Evolutionary conservation across 2,888 invertebrate species (phyloP).

Genomic region (Ormyrus nitidulus): DNA sequence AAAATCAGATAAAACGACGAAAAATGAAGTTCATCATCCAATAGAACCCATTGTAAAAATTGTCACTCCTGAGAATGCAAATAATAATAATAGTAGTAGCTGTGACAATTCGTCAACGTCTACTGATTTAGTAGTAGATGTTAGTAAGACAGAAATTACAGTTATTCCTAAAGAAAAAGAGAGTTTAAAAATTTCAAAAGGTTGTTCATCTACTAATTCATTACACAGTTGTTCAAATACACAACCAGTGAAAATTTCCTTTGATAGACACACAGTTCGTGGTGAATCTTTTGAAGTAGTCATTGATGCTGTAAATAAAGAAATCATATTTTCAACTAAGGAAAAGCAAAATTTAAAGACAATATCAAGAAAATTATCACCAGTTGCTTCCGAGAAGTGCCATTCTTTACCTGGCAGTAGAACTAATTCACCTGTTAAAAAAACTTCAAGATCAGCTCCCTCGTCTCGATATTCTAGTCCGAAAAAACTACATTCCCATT

Average conservation of each 20-base stretch:
- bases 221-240: neutral
- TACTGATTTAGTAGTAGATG: slow-evolving; percentile 65
- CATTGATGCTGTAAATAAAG: slow-evolving; percentile 65
- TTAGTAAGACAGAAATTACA: slow-evolving; percentile 64
- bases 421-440: slow-evolving; percentile 61
- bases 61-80: slow-evolving; percentile 61
- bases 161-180: slow-evolving; percentile 45
- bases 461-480: slow-evolving; percentile 59
- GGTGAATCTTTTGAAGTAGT: slow-evolving; percentile 62
- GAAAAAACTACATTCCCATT: slow-evolving; percentile 1
- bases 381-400: slow-evolving; percentile 58
- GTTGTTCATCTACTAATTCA: too few species aligned
- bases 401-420: slow-evolving; percentile 62
- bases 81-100: slow-evolving; percentile 57
- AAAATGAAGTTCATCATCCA: slow-evolving; percentile 52
- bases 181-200: neutral
- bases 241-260: slow-evolving; percentile 50
- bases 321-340: slow-evolving; percentile 65
- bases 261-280: slow-evolving; percentile 47
- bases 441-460: slow-evolving; percentile 61
- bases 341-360: slow-evolving; percentile 45
- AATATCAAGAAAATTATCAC: slow-evolving; percentile 25
- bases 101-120: slow-evolving; percentile 61
- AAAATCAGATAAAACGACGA: slow-evolving; percentile 33
- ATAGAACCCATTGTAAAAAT: slow-evolving; percentile 67